These are phyloP conservation scores for Stictocephala bisonia DNA, from an alignment of 2,888 invertebrate species.

Conservation along the genomic window DNA sequence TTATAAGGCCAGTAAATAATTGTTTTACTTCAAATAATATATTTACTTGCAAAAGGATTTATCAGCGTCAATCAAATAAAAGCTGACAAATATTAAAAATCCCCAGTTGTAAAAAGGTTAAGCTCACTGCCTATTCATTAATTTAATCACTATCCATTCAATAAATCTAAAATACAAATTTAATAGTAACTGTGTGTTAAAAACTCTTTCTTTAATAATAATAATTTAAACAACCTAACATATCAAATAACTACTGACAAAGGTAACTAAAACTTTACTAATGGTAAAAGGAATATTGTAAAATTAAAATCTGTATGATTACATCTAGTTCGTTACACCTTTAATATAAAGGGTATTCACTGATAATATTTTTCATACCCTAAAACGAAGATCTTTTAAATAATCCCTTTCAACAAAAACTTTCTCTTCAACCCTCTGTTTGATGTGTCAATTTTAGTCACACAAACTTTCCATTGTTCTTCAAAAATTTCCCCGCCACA, in stretches of 20 bases:
- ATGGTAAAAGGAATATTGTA: background rate
- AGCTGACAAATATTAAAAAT: too few relatives aligned
- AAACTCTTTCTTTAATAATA: background rate
- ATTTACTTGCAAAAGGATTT: too few relatives aligned
- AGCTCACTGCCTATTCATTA: too few relatives aligned
- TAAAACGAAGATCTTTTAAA: too few relatives aligned
- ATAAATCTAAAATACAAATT: too few relatives aligned
- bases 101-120: too few relatives aligned
- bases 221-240: background rate
- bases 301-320: background rate
- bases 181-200: too few relatives aligned
- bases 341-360: constrained; percentile 36
- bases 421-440: constrained; percentile 65
- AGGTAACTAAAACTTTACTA: constrained; percentile 29
- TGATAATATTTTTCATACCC: too few relatives aligned
- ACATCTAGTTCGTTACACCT: background rate
- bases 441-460: constrained; percentile 66
- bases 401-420: constrained; percentile 45
- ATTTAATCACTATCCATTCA: too few relatives aligned
- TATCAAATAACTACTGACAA: background rate
- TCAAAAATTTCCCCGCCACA: constrained; percentile 65
- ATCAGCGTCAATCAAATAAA: too few relatives aligned
- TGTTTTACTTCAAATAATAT: too few relatives aligned
- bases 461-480: constrained; percentile 66
- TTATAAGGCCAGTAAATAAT: too few relatives aligned